These are phyloP conservation scores for Pipistrellus nathusii DNA, from an alignment of 2,797 vertebrate genomes.

Conservation along the genomic window DNA sequence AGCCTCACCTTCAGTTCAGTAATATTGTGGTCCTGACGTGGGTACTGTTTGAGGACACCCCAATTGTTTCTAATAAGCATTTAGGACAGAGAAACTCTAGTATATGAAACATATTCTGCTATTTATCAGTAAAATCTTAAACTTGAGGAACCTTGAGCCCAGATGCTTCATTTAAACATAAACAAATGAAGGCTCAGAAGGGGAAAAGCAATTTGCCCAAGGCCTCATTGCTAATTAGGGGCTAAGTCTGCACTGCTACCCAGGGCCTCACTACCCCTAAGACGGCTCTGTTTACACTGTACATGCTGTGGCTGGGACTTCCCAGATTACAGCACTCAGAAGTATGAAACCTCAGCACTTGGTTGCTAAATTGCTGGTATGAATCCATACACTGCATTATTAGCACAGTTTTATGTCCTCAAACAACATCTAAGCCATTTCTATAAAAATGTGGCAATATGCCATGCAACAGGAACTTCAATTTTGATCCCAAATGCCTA, in stretches of 20 bases:
- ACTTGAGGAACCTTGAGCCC: neutral
- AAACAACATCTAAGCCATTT: slow-evolving; percentile 30
- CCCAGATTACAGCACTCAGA: neutral
- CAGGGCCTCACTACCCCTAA: neutral
- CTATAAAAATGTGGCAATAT: slow-evolving; percentile 25
- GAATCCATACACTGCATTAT: neutral
- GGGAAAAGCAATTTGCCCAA: neutral
- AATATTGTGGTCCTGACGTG: neutral
- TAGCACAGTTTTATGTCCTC: slow-evolving; percentile 5
- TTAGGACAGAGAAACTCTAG: neutral
- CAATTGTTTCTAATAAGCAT: neutral
- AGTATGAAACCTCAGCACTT: neutral
- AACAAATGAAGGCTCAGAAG: slow-evolving; percentile 11
- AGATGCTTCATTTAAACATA: slow-evolving; percentile 43
- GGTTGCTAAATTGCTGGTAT: neutral
- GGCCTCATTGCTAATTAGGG: slow-evolving; percentile 56
- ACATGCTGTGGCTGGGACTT: neutral
- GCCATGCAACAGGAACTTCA: neutral
- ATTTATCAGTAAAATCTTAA: neutral
- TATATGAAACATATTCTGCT: neutral
- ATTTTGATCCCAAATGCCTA: slow-evolving; percentile 31
- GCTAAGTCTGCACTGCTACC: neutral
- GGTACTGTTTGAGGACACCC: neutral
- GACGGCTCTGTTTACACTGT: neutral
- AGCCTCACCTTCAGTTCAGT: neutral